Base-by-base conservation (phyloP, 2,113 vertebrate genomes). In the Alosa alosa region DNA sequence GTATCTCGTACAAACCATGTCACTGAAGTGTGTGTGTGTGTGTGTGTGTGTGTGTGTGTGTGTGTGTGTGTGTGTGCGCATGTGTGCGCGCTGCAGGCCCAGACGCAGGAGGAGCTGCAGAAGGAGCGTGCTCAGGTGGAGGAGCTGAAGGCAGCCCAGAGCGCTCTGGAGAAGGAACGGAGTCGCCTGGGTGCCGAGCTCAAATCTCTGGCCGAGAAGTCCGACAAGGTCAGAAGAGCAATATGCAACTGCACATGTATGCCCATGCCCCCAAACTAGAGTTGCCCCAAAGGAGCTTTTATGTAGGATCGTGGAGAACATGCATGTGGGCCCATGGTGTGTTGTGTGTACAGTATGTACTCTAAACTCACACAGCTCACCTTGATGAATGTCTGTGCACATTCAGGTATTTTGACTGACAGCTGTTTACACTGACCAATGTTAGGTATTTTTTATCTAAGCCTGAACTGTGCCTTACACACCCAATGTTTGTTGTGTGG, bases 51-150 rank as follows among this genome's bases (percentile, higher is more conserved):
- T 44, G 41, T 44, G 41, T 44, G 41, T 44, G 41, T 44, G 0
- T 44, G 0, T 44, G 41, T 44, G 41, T 44, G 41, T 44, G 41
- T 44, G 55, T 60, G 20, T 60, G 55, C n/a, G 20, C 22, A 18
- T 22, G 31, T 75, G 72, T 78, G 1, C 39, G 0, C 0, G 11
- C 11, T 18, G n/a, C 81, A 99, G 98, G 94, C 90, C 88, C 90
- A 95, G 81, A 94, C 95, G 84, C 97, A 97, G 90, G 96, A 96
- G 88, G 96, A 97, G 81, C 90, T 99, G 89, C 92, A 94, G 89
- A 96, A 96, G 91, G 97, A 97, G 93, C 97, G 94, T 90, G 93
- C 92, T 85, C 96, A 93, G 91, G 92, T 92, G 11, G 93, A 94
- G 85, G 97, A 98, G 88, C 91, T 98, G 83, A 95, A 93, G 87